Percentiles rank a stretch among this genome's conserved stretches.
Evolutionary conservation across 2,113 vertebrate genomes (phyloP).

Genomic region (Apaloderma vittatum): DNA sequence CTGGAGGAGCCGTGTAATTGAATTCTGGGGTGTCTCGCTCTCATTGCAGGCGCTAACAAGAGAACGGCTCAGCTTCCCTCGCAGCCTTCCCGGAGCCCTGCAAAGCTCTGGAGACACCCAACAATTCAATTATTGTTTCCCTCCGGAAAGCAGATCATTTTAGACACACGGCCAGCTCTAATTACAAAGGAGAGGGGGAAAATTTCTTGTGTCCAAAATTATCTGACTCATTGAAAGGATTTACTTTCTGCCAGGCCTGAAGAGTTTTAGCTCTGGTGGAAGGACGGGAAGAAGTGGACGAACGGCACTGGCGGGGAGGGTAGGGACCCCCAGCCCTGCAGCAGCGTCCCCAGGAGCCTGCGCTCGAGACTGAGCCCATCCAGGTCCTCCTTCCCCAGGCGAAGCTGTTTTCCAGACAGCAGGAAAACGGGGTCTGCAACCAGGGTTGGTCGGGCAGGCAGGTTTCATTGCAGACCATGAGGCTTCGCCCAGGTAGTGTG

Average conservation of each 20-base stretch:
- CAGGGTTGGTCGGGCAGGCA: not conserved
- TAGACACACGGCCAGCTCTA: conserved; percentile 68
- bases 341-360: not conserved
- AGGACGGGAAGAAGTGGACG: not conserved
- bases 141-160: conserved; percentile 68
- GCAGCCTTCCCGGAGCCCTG: conserved; percentile 61
- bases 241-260: not conserved
- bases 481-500: rapidly evolving
- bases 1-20: conserved; percentile 61
- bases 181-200: conserved; percentile 57
- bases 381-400: not conserved
- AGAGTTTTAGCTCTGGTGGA: not conserved
- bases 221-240: conserved; percentile 55
- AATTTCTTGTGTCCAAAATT: conserved; percentile 59
- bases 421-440: rapidly evolving
- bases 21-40: conserved; percentile 69
- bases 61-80: conserved; percentile 61
- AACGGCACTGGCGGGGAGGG: rapidly evolving
- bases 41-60: conserved; percentile 60
- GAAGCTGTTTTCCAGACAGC: not conserved
- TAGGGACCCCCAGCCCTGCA: not conserved
- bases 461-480: rapidly evolving
- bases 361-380: rapidly evolving
- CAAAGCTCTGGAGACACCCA: conserved; percentile 68
- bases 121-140: conserved; percentile 74